Conservation (phyloP, 2,888 invertebrate genomes). For the Erebia epiphron region DNA sequence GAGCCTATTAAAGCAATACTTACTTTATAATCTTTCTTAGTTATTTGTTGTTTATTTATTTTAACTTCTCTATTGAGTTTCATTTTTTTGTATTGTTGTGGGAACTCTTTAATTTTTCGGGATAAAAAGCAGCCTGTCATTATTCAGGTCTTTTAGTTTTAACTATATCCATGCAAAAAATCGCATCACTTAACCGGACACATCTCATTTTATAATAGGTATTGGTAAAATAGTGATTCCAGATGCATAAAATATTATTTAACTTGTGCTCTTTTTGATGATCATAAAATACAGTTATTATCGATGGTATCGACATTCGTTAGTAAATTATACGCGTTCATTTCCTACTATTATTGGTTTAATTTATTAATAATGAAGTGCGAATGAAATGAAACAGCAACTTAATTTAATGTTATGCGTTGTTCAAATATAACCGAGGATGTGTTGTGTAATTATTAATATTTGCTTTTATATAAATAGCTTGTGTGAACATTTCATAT, state of each 20-base stretch:
- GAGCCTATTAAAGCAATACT: neutral
- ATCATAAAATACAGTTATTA: neutral
- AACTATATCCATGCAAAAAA: no score
- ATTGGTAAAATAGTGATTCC: neutral
- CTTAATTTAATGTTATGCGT: neutral
- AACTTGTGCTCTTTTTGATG: neutral
- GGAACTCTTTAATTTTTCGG: no score
- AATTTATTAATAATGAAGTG: neutral
- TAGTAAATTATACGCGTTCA: neutral
- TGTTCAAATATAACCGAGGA: neutral
- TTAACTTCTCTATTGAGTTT: no score
- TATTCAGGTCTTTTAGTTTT: no score
- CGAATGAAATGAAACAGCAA: neutral
- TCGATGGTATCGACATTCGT: neutral
- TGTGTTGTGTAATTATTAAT: slow-evolving; percentile 14
- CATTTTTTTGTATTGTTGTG: no score
- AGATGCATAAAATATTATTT: neutral
- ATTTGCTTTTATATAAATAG: slow-evolving; percentile 12
- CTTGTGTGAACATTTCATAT: slow-evolving; percentile 22
- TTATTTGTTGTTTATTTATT: no score
- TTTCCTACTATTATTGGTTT: neutral
- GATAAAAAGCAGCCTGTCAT: no score
- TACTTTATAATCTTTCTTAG: no score
- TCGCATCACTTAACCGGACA: no score
- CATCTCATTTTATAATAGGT: no score